A percentile compares a stretch with the other conserved stretches of the same genome.
These are phyloP conservation scores for Zygogramma bicolorata DNA, from an alignment of 2,888 invertebrate species.

Conservation along the genomic window DNA sequence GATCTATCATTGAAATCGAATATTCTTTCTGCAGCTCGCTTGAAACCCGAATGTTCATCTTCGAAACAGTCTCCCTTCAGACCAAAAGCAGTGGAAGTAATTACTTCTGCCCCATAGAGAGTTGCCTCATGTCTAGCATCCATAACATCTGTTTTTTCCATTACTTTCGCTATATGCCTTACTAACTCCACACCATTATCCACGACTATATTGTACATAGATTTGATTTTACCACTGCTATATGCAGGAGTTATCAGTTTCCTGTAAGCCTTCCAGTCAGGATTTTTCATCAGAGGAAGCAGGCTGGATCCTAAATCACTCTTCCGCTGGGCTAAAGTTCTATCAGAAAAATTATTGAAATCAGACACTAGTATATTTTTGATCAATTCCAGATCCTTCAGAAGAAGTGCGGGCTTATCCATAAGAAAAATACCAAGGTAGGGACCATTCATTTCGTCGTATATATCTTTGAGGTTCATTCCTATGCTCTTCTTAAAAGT, in stretches of 20 bases:
- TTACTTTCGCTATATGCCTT: not conserved
- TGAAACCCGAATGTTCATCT: constrained; percentile 19
- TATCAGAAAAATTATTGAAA: constrained; percentile 67
- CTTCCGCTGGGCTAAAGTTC: constrained; percentile 60
- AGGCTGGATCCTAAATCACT: constrained; percentile 9
- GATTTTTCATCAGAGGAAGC: constrained; percentile 17
- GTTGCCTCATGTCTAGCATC: constrained; percentile 12
- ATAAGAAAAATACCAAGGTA: constrained; percentile 68
- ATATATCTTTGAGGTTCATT: constrained; percentile 35
- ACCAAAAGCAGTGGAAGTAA: constrained; percentile 16
- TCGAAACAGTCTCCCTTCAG: constrained; percentile 20
- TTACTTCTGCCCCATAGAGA: constrained; percentile 13
- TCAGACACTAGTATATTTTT: constrained; percentile 67
- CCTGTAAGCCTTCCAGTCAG: constrained; percentile 18
- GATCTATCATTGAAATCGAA: constrained; percentile 15
- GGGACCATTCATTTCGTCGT: constrained; percentile 46
- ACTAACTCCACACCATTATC: constrained; percentile 16
- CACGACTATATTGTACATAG: constrained; percentile 15
- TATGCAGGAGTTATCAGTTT: constrained; percentile 15
- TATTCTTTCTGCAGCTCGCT: constrained; percentile 11
- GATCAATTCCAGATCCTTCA: constrained; percentile 66
- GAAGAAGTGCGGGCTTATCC: constrained; percentile 66
- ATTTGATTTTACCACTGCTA: constrained; percentile 12
- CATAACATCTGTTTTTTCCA: not conserved
- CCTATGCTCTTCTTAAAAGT: constrained; percentile 49